Base-by-base conservation (phyloP, 2,888 invertebrate species). In the Stenotaenia linearis region DNA sequence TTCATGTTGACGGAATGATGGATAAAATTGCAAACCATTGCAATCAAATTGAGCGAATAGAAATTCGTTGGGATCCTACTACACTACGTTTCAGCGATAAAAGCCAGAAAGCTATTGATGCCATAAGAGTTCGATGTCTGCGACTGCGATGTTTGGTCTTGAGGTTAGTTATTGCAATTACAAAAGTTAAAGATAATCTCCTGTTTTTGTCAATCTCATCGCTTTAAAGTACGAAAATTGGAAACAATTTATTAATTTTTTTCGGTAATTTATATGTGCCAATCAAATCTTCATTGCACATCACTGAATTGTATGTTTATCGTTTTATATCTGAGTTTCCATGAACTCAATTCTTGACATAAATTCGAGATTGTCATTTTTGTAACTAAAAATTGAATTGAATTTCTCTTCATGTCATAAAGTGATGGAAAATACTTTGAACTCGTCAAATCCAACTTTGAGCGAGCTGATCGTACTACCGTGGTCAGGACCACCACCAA, bases 401-500 rank as follows among this genome's bases (percentile, higher is more conserved):
- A 75, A 12, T 28, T 28, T 75, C 30, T n/a, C 10, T 75, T 32
- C 12, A 5, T 81, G 82, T 81, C 82, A 88, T 88, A 76, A 87
- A 95, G 97, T 85, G 99, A 99, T 86, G 99, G 99, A 0, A 93
- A 98, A 80, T 99, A 99, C 88, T 99, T 98, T 86, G 99, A 99
- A 88, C 93, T 98, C 83, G 98, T 98, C 40, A 97, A 98, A 87
- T 98, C 98, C 0, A 99, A 99, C 88, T 99, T 98, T 87, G 98
- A 99, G 88, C 90, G 99, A 84, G 98, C 99, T 0, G 99, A 98
- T 87, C 91, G 99, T 82, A 91, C 91, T 83, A 98, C 98, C 0
- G 98, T 99, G 10, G 98, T 99, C 0, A 90, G 99, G 80, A 97
- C 98, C 1, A 94, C 96, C 2, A 98, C 97, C 81, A 98, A 96